Evolutionary conservation across 2,113 vertebrate species (phyloP).

Genomic region (Phylloscopus trochilus): DNA sequence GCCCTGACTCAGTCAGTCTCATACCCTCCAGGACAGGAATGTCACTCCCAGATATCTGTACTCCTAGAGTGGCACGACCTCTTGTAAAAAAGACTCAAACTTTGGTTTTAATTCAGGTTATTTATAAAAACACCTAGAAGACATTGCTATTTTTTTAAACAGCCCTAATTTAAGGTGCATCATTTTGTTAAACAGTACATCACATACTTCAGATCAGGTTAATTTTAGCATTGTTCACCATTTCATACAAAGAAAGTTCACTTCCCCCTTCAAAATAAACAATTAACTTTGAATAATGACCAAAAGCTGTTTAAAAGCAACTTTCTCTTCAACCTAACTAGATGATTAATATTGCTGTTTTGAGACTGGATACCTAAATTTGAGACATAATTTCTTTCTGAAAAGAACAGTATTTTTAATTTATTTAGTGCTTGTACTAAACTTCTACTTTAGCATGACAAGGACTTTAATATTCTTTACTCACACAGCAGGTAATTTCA

Average conservation of each 20-base stretch:
- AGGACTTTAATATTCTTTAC: not conserved
- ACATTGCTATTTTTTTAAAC: not conserved
- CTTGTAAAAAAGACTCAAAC: not conserved
- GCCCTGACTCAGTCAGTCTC: not conserved
- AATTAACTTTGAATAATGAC: not conserved
- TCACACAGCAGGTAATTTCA: not conserved
- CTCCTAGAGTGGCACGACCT: accelerated
- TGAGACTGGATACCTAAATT: not conserved
- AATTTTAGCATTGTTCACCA: not conserved
- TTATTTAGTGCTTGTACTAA: not conserved
- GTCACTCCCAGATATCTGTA: not conserved
- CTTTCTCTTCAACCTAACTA: not conserved
- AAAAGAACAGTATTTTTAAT: not conserved
- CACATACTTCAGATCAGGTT: not conserved
- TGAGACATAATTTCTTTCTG: not conserved
- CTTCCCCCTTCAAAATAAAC: not conserved
- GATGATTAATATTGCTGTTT: not conserved
- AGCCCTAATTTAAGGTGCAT: not conserved
- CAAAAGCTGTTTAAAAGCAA: not conserved
- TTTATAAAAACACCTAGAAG: not conserved
- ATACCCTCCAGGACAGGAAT: not conserved
- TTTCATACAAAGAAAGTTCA: not conserved
- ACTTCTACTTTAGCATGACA: not conserved
- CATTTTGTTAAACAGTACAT: not conserved
- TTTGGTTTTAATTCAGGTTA: not conserved